phyloP scores from a whole-genome alignment of 2,888 invertebrate species.

The Nomada fabriciana region DNA sequence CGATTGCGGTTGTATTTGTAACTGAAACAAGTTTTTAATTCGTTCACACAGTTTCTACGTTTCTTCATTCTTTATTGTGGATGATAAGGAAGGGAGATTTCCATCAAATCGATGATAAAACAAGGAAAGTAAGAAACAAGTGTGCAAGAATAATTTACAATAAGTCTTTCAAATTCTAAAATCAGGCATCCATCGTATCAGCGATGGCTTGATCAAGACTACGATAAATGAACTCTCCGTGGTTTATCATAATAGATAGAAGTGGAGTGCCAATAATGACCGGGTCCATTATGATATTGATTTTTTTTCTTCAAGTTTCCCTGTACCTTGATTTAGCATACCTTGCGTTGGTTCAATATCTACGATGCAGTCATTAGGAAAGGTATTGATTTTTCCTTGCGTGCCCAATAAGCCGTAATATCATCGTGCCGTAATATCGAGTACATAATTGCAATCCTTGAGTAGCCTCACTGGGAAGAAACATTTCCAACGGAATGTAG shows the following conservation, averaged over 20 bases:
- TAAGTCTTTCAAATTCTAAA: no score
- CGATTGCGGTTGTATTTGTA: not conserved
- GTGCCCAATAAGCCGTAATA: not conserved
- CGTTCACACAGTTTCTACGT: not conserved
- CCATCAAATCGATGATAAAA: not conserved
- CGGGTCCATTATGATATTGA: slow-evolving; percentile 44
- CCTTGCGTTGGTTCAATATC: no score
- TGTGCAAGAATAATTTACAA: no score
- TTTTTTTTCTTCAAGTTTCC: slow-evolving; percentile 24
- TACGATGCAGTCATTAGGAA: not conserved
- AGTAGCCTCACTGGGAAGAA: no score
- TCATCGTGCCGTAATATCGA: no score
- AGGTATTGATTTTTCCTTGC: slow-evolving; percentile 12
- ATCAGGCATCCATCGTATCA: not conserved
- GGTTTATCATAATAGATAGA: slow-evolving; percentile 26
- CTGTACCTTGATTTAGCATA: not conserved
- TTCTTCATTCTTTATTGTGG: not conserved
- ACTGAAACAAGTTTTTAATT: not conserved
- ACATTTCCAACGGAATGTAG: no score
- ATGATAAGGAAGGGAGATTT: not conserved
- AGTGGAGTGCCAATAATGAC: slow-evolving; percentile 26
- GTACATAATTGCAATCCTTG: no score
- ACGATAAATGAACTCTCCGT: slow-evolving; percentile 14
- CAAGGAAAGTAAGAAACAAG: no score
- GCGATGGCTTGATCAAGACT: slow-evolving; percentile 27